phyloP scores from a whole-genome alignment of 2,113 vertebrate genomes.

The Trogon surrucura region DNA sequence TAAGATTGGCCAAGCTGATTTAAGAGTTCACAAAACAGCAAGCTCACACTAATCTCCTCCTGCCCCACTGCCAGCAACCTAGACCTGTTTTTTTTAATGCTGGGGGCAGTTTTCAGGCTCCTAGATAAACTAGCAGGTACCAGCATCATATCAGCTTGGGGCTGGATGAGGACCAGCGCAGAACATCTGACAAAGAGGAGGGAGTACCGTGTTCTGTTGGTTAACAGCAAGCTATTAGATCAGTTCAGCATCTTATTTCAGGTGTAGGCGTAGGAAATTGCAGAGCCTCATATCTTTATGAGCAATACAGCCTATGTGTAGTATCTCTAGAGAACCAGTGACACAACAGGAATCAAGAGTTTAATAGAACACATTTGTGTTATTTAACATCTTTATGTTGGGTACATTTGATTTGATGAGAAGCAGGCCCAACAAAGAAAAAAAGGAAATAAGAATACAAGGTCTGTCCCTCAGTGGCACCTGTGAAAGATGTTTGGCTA shows the following conservation, averaged over 20 bases:
- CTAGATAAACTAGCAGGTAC: not conserved
- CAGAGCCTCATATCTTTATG: not conserved
- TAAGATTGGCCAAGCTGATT: not conserved
- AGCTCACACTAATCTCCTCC: not conserved
- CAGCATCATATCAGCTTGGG: not conserved
- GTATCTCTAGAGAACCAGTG: not conserved
- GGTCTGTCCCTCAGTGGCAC: not conserved
- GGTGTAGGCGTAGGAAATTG: not conserved
- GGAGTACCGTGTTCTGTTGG: not conserved
- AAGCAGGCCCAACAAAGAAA: not conserved
- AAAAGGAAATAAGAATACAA: not conserved
- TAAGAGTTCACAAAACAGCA: not conserved
- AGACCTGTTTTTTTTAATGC: not conserved
- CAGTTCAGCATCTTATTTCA: not conserved
- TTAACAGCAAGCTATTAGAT: not conserved
- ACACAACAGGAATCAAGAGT: not conserved
- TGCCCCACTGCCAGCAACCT: not conserved
- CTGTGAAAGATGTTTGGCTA: not conserved
- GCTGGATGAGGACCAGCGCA: not conserved
- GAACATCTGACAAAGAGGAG: not conserved
- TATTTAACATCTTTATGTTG: not conserved
- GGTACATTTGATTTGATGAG: not conserved
- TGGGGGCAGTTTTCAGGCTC: not conserved
- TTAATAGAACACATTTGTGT: not conserved
- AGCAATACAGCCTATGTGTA: not conserved